Conservation (phyloP, 1,140 invertebrate genomes). For the Scaptomyza graminum region DNA sequence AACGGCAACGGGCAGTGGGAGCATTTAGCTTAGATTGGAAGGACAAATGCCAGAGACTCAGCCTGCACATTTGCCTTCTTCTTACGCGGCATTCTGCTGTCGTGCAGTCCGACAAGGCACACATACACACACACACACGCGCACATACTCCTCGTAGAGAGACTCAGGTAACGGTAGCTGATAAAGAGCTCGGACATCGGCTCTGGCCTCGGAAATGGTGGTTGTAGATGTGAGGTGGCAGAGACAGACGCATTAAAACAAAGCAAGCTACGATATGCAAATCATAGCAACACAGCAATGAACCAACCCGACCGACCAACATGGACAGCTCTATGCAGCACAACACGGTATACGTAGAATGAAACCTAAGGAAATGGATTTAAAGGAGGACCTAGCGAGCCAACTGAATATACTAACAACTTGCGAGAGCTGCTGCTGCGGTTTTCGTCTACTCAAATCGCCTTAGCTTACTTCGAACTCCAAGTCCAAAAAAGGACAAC, state of each 20-base stretch:
- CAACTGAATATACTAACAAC: slow-evolving; percentile 67
- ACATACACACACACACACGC: slow-evolving; percentile 13
- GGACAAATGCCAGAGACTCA: slow-evolving; percentile 72
- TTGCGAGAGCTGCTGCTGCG: slow-evolving; percentile 66
- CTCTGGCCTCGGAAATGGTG: slow-evolving; percentile 37
- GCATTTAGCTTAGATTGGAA: slow-evolving; percentile 81
- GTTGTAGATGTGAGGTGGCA: slow-evolving; percentile 18
- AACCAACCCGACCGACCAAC: slow-evolving; percentile 30
- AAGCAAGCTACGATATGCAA: slow-evolving; percentile 79
- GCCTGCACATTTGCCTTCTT: slow-evolving; percentile 74
- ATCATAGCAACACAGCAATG: slow-evolving; percentile 71
- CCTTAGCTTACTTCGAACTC: slow-evolving; percentile 75
- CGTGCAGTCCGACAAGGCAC: slow-evolving; percentile 41
- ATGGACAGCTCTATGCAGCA: slow-evolving; percentile 23
- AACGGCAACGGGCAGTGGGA: slow-evolving; percentile 33
- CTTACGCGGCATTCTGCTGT: slow-evolving; percentile 71
- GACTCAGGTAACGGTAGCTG: slow-evolving; percentile 67
- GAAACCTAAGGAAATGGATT: slow-evolving; percentile 60
- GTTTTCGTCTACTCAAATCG: slow-evolving; percentile 78
- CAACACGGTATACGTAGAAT: slow-evolving; percentile 39
- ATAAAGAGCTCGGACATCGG: slow-evolving; percentile 72
- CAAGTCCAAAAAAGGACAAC: slow-evolving; percentile 37
- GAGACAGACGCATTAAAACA: slow-evolving; percentile 71
- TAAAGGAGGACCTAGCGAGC: slow-evolving; percentile 31
- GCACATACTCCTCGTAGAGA: neutral